phyloP scores from a whole-genome alignment of 2,113 vertebrate genomes.

The Chionis minor region DNA sequence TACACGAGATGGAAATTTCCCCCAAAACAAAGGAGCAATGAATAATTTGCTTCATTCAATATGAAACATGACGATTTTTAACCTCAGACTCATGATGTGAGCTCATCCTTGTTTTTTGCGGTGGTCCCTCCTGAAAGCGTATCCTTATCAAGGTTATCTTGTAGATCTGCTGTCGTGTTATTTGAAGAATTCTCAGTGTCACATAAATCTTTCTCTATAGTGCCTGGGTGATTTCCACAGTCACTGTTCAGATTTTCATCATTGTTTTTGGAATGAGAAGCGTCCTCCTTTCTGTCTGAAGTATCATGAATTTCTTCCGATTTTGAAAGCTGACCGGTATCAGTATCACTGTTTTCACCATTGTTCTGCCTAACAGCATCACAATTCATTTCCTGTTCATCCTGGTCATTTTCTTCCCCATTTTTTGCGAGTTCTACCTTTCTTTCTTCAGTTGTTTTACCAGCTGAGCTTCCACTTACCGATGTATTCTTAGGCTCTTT shows the following conservation, averaged over 20 bases:
- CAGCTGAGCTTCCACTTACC: neutral
- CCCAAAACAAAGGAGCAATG: constrained; percentile 13
- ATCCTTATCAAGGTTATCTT: neutral
- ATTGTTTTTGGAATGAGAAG: constrained; percentile 15
- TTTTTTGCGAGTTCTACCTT: constrained; percentile 51
- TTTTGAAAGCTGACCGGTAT: neutral
- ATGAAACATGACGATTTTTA: neutral
- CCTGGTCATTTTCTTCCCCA: constrained; percentile 1
- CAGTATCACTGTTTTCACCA: constrained; percentile 1
- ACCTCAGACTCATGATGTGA: neutral
- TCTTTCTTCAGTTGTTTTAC: constrained; percentile 68
- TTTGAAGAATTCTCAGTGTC: neutral
- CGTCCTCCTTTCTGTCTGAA: constrained; percentile 30
- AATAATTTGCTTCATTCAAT: constrained; percentile 5
- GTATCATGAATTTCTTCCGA: neutral
- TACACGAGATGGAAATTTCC: neutral
- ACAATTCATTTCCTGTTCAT: neutral
- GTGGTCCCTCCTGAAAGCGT: neutral
- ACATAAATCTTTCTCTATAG: neutral
- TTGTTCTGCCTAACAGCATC: constrained; percentile 5
- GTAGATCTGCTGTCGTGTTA: neutral
- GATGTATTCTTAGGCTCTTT: constrained; percentile 57
- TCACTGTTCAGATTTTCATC: constrained; percentile 32
- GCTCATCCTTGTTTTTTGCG: constrained; percentile 26
- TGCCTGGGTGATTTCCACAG: constrained; percentile 2